Evolutionary conservation across 1,140 invertebrate genomes (phyloP).

Genomic region (Zaprionus lachaisei): DNA sequence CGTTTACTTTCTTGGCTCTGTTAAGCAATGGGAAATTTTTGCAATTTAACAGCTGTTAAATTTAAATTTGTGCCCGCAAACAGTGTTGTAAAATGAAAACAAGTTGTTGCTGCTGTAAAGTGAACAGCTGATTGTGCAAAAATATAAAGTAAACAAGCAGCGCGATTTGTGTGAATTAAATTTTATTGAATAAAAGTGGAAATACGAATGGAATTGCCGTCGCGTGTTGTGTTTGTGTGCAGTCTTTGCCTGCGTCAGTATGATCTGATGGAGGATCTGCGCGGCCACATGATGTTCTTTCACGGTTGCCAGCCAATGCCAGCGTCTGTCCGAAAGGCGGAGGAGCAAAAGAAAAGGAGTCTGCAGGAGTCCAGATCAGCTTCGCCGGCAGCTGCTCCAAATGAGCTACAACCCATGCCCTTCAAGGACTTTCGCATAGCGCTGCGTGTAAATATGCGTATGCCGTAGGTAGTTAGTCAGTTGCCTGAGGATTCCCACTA

Average conservation of each 20-base stretch:
- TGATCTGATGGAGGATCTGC: slow-evolving; percentile 85
- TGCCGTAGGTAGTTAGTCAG: slow-evolving; percentile 39
- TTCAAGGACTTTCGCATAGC: slow-evolving; percentile 77
- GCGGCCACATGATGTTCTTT: slow-evolving; percentile 85
- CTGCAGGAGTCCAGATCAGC: not conserved
- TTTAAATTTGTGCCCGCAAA: not conserved
- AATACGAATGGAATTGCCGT: slow-evolving; percentile 42
- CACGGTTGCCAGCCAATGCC: slow-evolving; percentile 60
- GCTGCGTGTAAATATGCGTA: slow-evolving; percentile 53
- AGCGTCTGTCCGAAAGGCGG: slow-evolving; percentile 16
- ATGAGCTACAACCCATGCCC: slow-evolving; percentile 64
- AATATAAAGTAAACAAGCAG: not conserved
- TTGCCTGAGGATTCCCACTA: not conserved
- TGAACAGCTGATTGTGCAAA: slow-evolving; percentile 32
- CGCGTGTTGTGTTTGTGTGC: slow-evolving; percentile 84
- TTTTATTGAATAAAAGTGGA: not conserved
- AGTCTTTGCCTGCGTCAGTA: slow-evolving; percentile 85
- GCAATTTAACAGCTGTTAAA: slow-evolving; percentile 9
- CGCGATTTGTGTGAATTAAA: not conserved
- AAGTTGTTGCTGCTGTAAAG: slow-evolving; percentile 6
- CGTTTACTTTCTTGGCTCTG: not conserved
- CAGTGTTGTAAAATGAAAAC: slow-evolving; percentile 3
- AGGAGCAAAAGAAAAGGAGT: not conserved
- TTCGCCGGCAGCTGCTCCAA: slow-evolving; percentile 3
- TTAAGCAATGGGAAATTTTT: not conserved